Base-by-base conservation (phyloP, 2,113 vertebrate genomes). In the Marmota monax region DNA sequence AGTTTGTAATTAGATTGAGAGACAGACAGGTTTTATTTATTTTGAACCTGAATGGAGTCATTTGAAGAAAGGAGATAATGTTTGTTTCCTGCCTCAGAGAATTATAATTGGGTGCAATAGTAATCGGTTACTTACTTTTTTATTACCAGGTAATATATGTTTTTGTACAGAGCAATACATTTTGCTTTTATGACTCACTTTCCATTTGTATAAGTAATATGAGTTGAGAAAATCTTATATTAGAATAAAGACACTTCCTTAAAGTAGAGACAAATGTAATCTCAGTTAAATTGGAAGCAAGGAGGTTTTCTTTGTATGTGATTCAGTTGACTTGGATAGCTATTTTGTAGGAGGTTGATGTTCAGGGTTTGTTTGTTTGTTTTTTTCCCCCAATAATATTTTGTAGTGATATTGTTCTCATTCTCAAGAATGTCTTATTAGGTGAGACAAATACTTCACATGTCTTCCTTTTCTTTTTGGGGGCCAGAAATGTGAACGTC, bases 401-500 rank as follows among this genome's bases (percentile, higher is more conserved):
- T 93, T 65, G 8, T 79, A 77, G 42, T 94, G 61, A 76, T 88
- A 39, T 20, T 69, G 70, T 51, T 51, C 48, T 51, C 48, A 51
- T 51, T 51, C 48, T 51, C 48, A 51, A 85, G 70, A 94, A 25
- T 51, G 67, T 84, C 45, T 87, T 92, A 58, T 58, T 61, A 65
- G 7, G 29, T 42, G 18, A 6, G 78, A 45, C 0, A 67, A 82
- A 93, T 84, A 97, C 87, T 86, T 90, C n/a, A 93, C 53, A 20
- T 89, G 51, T 80, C 94, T 96, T 97, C 56, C 20, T 91, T 70
- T 94, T 76, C 97, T 88, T 97, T 97, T 97, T 93, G 96, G 97
- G 56, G 80, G 0, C 86, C 98, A 99, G 99, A 99, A 98, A 99
- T 99, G 99, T 98, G 99, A 99, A 98, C 99, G 99, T 83, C 99